Evolutionary conservation across 2,797 vertebrate genomes (phyloP), one percentile per base, ranked within the genome.

Genomic region (Iguana delicatissima): DNA sequence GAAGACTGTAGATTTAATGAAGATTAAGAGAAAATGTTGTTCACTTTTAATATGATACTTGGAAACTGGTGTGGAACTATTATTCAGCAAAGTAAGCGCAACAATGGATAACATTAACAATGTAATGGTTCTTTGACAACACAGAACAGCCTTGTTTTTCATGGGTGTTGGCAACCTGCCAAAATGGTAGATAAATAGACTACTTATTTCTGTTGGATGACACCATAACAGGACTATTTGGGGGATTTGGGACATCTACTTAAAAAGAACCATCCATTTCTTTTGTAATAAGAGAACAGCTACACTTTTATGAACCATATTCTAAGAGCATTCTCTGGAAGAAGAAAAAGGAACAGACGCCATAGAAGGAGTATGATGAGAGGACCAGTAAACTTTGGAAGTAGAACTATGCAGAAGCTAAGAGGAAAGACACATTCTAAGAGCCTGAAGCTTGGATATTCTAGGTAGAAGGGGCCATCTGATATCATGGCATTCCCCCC

Each of bases 1-100:
- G 24, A 35, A 32, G 16, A 81, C 72, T 64, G 35, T 9, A 0
- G 22, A 0, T 14, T 32, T 69, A 69, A 69, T 69, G 67, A 69
- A 29, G 26, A 29, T 69, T 69, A 29, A 38, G 14, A n/a, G 13
- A 24, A 26, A 29, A 80, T 10, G 7, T 0, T 88, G 4, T 20
- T 4, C 64, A 32, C 67, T 89, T 42, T 74, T 24, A 92, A 80
- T 85, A 84, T 72, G 72, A 29, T 38, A 64, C 79, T 83, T 85
- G 46, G 82, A 90, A 18, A 52, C 80, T 86, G 24, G 6, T 24
- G 18, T 76, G 62, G 22, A 32, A 8, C 1, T 92, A n/a, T 29
- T 77, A 32, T 86, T 42, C 38, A 86, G 73, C 1, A 77, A 62
- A 32, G 18, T 57, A 46, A 46, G 24, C 22, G 20, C 20, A 87